A percentile compares a stretch with the other conserved stretches of the same genome.
phyloP scores from a whole-genome alignment of 2,113 vertebrate species.

The Saguinus imperator region DNA sequence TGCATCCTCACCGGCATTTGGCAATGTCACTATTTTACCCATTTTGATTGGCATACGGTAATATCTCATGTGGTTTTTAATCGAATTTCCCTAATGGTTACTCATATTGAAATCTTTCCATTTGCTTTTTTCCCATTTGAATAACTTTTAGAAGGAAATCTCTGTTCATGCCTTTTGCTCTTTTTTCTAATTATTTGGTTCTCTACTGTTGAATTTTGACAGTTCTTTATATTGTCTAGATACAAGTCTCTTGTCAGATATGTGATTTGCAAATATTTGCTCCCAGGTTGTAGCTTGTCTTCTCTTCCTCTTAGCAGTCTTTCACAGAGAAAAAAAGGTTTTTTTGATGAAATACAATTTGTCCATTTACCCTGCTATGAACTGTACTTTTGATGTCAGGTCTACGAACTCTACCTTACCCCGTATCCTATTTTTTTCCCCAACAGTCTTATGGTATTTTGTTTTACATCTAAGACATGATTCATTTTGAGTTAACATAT shows the following conservation, averaged over 20 bases:
- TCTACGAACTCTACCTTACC: not conserved
- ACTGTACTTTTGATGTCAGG: not conserved
- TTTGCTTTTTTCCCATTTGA: not conserved
- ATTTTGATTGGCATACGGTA: not conserved
- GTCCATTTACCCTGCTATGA: not conserved
- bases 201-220: not conserved
- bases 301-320: not conserved
- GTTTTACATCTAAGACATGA: not conserved
- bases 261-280: not conserved
- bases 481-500: not conserved
- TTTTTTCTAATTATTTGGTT: not conserved
- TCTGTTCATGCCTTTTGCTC: not conserved
- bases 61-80: not conserved
- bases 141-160: not conserved
- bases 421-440: not conserved
- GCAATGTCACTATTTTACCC: not conserved
- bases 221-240: not conserved
- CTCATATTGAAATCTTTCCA: not conserved
- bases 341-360: not conserved
- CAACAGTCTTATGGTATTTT: not conserved
- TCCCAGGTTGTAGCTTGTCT: not conserved
- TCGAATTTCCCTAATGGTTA: not conserved
- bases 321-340: not conserved
- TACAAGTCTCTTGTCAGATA: too few species aligned
- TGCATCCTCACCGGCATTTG: not conserved